Conservation (phyloP, 2,797 vertebrate species). For the Crypturellus tataupa region DNA sequence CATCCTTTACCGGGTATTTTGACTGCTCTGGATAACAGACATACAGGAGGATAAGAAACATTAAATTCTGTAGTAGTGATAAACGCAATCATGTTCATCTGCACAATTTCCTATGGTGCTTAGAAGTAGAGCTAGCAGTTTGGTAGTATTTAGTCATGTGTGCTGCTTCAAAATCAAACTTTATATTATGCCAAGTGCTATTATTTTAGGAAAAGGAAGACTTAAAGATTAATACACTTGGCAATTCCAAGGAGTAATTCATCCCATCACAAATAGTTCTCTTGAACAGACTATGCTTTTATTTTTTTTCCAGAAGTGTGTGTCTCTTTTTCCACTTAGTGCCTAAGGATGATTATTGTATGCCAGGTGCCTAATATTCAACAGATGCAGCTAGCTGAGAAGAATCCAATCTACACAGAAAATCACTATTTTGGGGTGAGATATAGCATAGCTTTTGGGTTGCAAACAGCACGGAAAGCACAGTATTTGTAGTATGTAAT, state of each 20-base stretch:
- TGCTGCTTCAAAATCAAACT: slow-evolving; percentile 4
- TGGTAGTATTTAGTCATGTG: background rate
- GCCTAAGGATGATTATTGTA: background rate
- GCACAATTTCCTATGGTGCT: background rate
- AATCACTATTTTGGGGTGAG: background rate
- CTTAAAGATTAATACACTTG: slow-evolving; percentile 11
- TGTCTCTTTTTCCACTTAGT: background rate
- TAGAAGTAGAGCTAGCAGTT: background rate
- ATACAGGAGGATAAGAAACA: slow-evolving; percentile 40
- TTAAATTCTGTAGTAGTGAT: slow-evolving; percentile 41
- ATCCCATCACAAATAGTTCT: background rate
- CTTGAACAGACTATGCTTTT: background rate
- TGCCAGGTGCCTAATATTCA: background rate
- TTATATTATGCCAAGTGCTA: background rate
- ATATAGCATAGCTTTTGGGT: background rate
- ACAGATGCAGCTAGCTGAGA: background rate
- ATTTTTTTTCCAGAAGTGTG: too few relatives aligned
- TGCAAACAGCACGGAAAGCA: background rate
- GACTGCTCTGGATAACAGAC: slow-evolving; percentile 38
- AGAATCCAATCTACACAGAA: background rate
- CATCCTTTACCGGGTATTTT: slow-evolving; percentile 34
- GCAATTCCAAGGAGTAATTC: slow-evolving; percentile 41
- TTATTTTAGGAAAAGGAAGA: slow-evolving; percentile 27
- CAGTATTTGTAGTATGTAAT: background rate
- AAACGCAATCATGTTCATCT: slow-evolving; percentile 22